A percentile compares a stretch with the other conserved stretches of the same genome.
These are phyloP conservation scores for Scaptomyza tumidula DNA, from an alignment of 2,888 invertebrate species.

Conservation along the genomic window DNA sequence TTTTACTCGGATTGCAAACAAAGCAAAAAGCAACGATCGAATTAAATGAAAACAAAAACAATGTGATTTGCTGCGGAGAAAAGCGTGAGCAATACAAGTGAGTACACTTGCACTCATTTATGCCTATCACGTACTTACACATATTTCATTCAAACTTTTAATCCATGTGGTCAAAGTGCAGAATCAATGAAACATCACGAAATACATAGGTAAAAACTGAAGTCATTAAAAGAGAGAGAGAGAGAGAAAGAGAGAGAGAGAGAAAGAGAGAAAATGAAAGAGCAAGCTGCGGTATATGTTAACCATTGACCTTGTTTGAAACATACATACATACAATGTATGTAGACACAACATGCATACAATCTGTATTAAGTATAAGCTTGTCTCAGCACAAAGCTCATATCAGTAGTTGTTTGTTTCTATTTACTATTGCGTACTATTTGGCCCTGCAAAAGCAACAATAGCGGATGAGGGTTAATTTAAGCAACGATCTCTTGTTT, in stretches of 20 bases:
- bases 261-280: background rate
- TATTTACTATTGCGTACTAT: constrained; percentile 6
- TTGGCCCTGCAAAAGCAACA: background rate
- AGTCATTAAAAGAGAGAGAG: background rate
- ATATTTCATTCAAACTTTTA: constrained; percentile 30
- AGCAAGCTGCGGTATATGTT: background rate
- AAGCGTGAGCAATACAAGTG: constrained; percentile 34
- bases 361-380: constrained; percentile 2
- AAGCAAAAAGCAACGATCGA: constrained; percentile 40
- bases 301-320: constrained; percentile 45
- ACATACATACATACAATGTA: background rate
- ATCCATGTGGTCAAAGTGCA: constrained; percentile 10
- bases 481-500: background rate
- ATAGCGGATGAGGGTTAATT: background rate
- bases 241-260: background rate
- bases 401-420: constrained; percentile 32
- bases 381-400: constrained; percentile 12
- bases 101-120: constrained; percentile 33
- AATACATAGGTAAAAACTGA: background rate
- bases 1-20: constrained; percentile 34
- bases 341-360: background rate
- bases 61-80: constrained; percentile 35
- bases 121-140: constrained; percentile 15
- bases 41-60: constrained; percentile 41
- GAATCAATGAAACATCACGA: background rate